These are phyloP conservation scores for Phalacrocorax carbo DNA, from an alignment of 2,113 vertebrate genomes.

Conservation along the genomic window DNA sequence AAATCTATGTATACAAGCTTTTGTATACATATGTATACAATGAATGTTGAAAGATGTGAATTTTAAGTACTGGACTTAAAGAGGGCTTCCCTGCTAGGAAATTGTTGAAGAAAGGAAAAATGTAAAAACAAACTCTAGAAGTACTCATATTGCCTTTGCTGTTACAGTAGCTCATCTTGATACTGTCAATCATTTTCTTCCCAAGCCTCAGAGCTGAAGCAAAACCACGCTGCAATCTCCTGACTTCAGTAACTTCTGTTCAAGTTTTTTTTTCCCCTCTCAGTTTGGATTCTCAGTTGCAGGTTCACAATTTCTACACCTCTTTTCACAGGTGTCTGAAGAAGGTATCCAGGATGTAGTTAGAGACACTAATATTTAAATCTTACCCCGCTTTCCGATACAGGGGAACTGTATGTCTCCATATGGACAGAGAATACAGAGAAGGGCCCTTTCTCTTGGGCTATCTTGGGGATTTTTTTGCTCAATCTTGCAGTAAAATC, in stretches of 20 bases:
- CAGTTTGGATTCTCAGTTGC: conserved; percentile 14
- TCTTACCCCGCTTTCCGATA: neutral
- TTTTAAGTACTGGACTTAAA: neutral
- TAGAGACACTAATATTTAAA: neutral
- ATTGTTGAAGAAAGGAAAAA: neutral
- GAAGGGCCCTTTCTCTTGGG: neutral
- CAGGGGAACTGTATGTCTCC: neutral
- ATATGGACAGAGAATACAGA: neutral
- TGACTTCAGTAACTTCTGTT: neutral
- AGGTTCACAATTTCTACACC: neutral
- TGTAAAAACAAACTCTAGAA: neutral
- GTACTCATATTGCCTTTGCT: neutral
- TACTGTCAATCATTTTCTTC: neutral
- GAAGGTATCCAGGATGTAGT: neutral
- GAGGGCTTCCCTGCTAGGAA: neutral
- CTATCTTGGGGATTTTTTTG: neutral
- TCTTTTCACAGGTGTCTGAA: neutral
- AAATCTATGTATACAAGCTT: neutral
- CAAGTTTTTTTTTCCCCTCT: neutral
- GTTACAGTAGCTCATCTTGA: neutral
- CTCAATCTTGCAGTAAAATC: neutral
- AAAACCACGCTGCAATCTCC: neutral
- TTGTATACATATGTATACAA: neutral
- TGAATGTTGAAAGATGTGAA: neutral
- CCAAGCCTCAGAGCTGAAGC: neutral